Percentiles rank a stretch among this genome's conserved stretches.
Evolutionary conservation across 2,888 invertebrate species (phyloP).

Genomic region (Tuta absoluta): DNA sequence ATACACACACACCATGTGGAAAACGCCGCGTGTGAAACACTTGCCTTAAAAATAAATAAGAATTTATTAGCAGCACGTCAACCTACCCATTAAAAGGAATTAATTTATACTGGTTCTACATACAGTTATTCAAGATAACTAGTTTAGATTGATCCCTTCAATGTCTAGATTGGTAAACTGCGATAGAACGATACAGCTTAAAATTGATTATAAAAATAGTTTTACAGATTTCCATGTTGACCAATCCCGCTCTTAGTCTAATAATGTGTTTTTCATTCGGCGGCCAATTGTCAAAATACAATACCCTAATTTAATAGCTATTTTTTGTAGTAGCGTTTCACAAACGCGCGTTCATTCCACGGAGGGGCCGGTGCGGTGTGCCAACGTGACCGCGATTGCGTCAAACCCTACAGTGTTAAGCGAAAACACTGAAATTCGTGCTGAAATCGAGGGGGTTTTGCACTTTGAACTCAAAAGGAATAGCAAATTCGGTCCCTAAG

Average conservation of each 20-base stretch:
- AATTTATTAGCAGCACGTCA: too few relatives aligned
- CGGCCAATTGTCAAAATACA: constrained; percentile 12
- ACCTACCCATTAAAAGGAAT: too few relatives aligned
- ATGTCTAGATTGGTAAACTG: too few relatives aligned
- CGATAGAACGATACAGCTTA: neutral
- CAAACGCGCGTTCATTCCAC: constrained; percentile 40
- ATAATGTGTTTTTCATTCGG: neutral
- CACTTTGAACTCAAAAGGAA: neutral
- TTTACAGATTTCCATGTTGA: neutral
- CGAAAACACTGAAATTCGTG: neutral
- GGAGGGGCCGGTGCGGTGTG: constrained; percentile 31
- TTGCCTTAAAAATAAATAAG: neutral
- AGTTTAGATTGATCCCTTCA: too few relatives aligned
- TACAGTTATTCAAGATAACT: too few relatives aligned
- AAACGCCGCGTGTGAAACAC: constrained; percentile 69
- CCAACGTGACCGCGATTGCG: constrained; percentile 22
- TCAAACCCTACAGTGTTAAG: constrained; percentile 9
- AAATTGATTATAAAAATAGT: neutral
- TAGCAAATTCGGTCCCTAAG: neutral
- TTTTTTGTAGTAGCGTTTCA: constrained; percentile 29
- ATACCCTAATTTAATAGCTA: neutral
- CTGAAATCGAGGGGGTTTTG: constrained; percentile 25
- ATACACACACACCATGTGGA: constrained; percentile 53
- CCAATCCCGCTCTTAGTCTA: neutral
- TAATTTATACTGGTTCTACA: too few relatives aligned